A percentile compares a stretch with the other conserved stretches of the same genome.
phyloP scores from a whole-genome alignment of 2,113 vertebrate species.

The Pollachius pollachius region DNA sequence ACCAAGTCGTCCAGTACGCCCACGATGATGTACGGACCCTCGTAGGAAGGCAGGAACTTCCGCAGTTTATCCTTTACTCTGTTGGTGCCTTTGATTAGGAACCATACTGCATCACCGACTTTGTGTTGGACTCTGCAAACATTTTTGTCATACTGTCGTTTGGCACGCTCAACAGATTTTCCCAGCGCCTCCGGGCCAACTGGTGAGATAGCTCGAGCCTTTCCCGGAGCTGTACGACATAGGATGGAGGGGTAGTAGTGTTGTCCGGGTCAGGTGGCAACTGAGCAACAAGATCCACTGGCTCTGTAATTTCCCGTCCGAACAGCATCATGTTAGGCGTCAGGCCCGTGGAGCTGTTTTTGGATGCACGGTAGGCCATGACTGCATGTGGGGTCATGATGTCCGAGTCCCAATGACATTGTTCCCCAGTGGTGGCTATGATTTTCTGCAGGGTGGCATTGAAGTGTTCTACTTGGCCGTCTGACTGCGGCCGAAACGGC shows the following conservation, averaged over 20 bases:
- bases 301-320: background rate
- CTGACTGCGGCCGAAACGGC: too few relatives aligned
- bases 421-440: too few relatives aligned
- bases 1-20: slow-evolving; percentile 1
- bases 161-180: background rate
- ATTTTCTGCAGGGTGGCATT: too few relatives aligned
- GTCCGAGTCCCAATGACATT: too few relatives aligned
- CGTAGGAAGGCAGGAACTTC: slow-evolving; percentile 27
- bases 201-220: slow-evolving; percentile 6
- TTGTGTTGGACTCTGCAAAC: background rate
- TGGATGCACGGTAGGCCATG: slow-evolving; percentile 16
- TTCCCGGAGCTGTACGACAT: background rate
- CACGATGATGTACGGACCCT: slow-evolving; percentile 17
- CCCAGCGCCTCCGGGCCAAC: background rate
- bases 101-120: slow-evolving; percentile 20
- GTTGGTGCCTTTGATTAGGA: slow-evolving; percentile 16
- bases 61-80: background rate
- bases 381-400: background rate
- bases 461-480: too few relatives aligned
- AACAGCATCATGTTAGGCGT: slow-evolving; percentile 3
- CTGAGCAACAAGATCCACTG: background rate
- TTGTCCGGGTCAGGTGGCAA: background rate
- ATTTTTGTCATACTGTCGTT: slow-evolving; percentile 8
- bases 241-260: background rate
- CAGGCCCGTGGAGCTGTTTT: slow-evolving; percentile 8